Base-by-base conservation (phyloP, 35 echinoderm and acorn worm species). In the Eucidaris tribuloides region DNA sequence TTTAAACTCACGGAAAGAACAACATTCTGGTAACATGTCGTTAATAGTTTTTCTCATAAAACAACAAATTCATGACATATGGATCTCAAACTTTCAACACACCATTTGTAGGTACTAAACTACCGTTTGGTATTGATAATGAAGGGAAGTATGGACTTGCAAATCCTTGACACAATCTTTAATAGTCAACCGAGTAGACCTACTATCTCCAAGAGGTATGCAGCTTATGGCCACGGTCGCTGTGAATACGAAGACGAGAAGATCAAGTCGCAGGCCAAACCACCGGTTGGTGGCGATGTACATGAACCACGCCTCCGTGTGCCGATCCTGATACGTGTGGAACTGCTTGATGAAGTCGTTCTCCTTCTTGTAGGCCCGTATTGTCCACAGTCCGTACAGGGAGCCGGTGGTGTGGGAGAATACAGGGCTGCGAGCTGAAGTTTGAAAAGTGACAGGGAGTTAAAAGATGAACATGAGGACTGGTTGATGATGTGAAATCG, bases 321-420 rank as follows among this genome's bases (percentile, higher is more conserved):
- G 90, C 11, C 36, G 70, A 42, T 98, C 95, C 64, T 93, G 95
- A 43, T 86, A 77, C 0, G 3, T 31, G 78, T 82, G 62, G 65
- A 98, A 93, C 28, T 89, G 77, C 0, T 82, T 14, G n/a, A 45
- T 48, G 61, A 98, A 97, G 57, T 93, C 45, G 0, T 29, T 36
- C 37, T 98, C 71, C 63, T 82, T 92, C 62, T 92, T 80, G 70
- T 89, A 98, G 18, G 95, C 81, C 17, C 95, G 82, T 20, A 98
- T 90, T 2, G 87, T 87, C 28, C 82, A 76, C 18, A 98, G 82
- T 25, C 95, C 95, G 24, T 93, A 72, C 29, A 98, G 74, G 3
- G 95, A 93, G 4, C 62, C 38, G 18, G 95, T 93, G 13, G 82
- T 89, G 35, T 98, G 95, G 2, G 95, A 93, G 64, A 98, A 98